Evolutionary conservation across 30 jellyfish, hydroid and myxozoan genomes (phyloP).

Genomic region (Aurelia sp.): DNA sequence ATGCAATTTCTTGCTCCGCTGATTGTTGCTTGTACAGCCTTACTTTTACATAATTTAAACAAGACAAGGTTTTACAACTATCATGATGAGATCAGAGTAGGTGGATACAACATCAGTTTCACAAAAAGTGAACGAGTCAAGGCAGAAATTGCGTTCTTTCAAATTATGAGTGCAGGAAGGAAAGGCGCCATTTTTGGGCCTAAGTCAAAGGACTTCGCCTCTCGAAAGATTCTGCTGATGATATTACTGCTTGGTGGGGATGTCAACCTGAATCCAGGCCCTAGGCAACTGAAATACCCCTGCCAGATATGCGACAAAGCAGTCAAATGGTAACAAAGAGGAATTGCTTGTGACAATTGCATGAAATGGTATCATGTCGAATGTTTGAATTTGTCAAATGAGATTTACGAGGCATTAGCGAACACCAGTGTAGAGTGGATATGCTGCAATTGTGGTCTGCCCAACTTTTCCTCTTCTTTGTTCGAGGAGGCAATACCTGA

Average conservation of each 20-base stretch:
- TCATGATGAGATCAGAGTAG: slow-evolving; percentile 23
- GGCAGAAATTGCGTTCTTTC: slow-evolving; percentile 40
- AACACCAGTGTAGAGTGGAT: slow-evolving; percentile 20
- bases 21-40: too few relatives aligned
- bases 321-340: slow-evolving; percentile 43
- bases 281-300: slow-evolving; percentile 24
- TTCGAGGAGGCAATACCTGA: slow-evolving; percentile 1
- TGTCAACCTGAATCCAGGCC: slow-evolving; percentile 27
- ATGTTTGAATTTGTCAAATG: slow-evolving; percentile 22
- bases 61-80: slow-evolving; percentile 17
- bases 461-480: slow-evolving; percentile 21
- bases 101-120: slow-evolving; percentile 38
- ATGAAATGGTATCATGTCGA: slow-evolving; percentile 23
- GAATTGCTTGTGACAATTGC: slow-evolving; percentile 43
- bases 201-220: too few relatives aligned
- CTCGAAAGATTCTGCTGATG: slow-evolving; percentile 12
- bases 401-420: slow-evolving; percentile 41
- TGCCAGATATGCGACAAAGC: too few relatives aligned
- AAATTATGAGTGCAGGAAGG: slow-evolving; percentile 20
- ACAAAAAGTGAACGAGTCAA: slow-evolving; percentile 33
- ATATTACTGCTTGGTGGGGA: slow-evolving; percentile 18
- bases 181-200: slow-evolving; percentile 43
- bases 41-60: too few relatives aligned
- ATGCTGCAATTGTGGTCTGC: slow-evolving; percentile 37
- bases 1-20: too few relatives aligned